A percentile compares a stretch with the other conserved stretches of the same genome.
These are phyloP conservation scores for Smutsia gigantea DNA, from an alignment of 2,797 vertebrate species.

Conservation along the genomic window DNA sequence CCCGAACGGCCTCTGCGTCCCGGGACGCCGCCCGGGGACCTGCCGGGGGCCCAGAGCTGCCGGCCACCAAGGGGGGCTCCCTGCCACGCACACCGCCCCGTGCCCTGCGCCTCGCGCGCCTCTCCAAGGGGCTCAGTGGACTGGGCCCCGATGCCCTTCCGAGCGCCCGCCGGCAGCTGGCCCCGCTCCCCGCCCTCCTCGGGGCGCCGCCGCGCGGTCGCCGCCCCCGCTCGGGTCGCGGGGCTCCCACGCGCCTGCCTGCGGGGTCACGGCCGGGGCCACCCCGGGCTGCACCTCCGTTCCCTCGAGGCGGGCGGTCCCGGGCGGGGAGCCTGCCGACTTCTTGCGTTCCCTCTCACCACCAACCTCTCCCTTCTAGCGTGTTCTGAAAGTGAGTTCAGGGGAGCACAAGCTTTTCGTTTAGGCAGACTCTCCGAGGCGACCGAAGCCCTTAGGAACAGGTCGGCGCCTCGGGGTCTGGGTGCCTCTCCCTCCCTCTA, in stretches of 20 bases:
- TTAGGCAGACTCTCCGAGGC: background rate
- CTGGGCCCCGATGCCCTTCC: background rate
- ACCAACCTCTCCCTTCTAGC: background rate
- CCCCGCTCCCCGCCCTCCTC: background rate
- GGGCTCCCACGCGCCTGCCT: background rate
- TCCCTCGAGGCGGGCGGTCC: background rate
- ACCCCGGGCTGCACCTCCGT: background rate
- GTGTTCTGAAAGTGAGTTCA: constrained; percentile 10
- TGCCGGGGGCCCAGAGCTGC: accelerated
- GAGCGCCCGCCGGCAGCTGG: background rate
- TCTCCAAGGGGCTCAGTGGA: accelerated
- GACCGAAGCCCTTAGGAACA: background rate
- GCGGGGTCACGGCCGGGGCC: background rate
- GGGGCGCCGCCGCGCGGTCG: accelerated
- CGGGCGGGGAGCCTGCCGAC: background rate
- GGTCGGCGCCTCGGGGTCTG: background rate
- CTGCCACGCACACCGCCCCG: too few species aligned
- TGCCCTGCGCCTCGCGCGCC: background rate
- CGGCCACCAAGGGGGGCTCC: background rate
- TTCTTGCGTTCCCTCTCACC: background rate
- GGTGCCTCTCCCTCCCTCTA: background rate
- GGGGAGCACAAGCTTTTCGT: background rate
- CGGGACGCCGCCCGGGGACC: background rate
- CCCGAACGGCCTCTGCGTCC: background rate
- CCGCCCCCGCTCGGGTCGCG: background rate